Base-by-base conservation (phyloP, 2,113 vertebrate genomes). In the Ceratotherium simum region DNA sequence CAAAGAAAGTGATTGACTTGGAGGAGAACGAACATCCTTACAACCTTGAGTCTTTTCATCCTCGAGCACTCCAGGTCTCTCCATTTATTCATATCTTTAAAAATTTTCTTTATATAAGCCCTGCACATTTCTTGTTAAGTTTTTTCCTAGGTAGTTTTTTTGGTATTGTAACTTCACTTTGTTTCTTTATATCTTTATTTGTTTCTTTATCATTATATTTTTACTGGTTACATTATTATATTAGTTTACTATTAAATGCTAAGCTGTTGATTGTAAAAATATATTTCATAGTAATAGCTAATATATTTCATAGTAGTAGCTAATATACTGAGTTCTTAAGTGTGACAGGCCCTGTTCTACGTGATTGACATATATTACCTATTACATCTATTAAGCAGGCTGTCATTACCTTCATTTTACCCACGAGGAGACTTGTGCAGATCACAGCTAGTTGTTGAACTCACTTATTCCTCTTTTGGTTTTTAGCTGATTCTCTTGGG, bases 401-500 rank as follows among this genome's bases (percentile, higher is more conserved):
- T 21, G 21, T 25, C 18, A 5, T 39, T 17, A 7, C 42, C 27
- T 67, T 79, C 21, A n/a, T 79, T 82, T 81, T 42, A 39, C 36
- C 54, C 16, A 18, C 1, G 21, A 86, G 51, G 70, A 83, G 69
- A 76, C 20, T 18, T 42, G 20, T 16, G 46, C 27, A 65, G 46
- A 8, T 76, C 67, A 51, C 17, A 42, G 58, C 75, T 31, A 25
- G 56, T 58, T 62, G 20, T 23, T 78, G 65, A 92, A 62, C 17
- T 73, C 23, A 17, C 2, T 64, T 39, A 5, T 2, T 73, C 13
- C 56, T 73, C 86, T 81, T 95, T 76, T 48, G 21, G 3, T 33
- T 86, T 92, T 86, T 72, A 90, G 42, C 69, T 75, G 64, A 83
- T 83, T 94, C 51, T 42, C 76, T 85, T 69, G 67, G 33, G 13